Evolutionary conservation across 92 coral and sea anemone genomes (phyloP).

Genomic region (Montipora capitata): DNA sequence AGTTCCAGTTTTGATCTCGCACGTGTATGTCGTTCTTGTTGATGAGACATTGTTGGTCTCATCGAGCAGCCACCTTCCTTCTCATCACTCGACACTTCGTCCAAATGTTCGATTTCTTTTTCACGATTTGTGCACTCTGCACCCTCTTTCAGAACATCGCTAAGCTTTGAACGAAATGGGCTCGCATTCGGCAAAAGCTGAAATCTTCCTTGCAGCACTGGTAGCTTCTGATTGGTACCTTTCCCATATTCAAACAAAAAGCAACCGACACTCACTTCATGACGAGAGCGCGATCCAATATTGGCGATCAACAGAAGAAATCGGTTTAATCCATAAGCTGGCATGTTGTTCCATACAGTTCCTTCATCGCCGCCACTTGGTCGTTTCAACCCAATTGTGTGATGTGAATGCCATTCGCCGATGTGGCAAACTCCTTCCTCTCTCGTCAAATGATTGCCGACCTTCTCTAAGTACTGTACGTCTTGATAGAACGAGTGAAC

Average conservation of each 20-base stretch:
- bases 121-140: not conserved
- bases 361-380: constrained; percentile 94
- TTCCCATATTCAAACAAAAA: constrained; percentile 33
- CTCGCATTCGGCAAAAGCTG: constrained; percentile 33
- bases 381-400: constrained; percentile 72
- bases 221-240: not conserved
- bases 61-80: too few relatives aligned
- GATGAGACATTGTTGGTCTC: not conserved
- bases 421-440: constrained; percentile 90
- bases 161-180: constrained; percentile 47
- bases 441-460: constrained; percentile 74
- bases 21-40: not conserved
- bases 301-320: constrained; percentile 89
- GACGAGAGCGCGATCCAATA: constrained; percentile 37
- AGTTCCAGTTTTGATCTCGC: not conserved
- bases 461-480: constrained; percentile 74
- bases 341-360: constrained; percentile 95
- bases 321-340: constrained; percentile 71
- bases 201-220: constrained; percentile 36
- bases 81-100: not conserved
- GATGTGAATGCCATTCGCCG: constrained; percentile 99
- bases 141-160: not conserved
- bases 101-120: not conserved
- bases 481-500: constrained; percentile 89
- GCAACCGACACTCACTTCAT: constrained; percentile 32